These are phyloP conservation scores for Stylophora pistillata DNA, from an alignment of 64 coral and sea anemone genomes.

Conservation along the genomic window DNA sequence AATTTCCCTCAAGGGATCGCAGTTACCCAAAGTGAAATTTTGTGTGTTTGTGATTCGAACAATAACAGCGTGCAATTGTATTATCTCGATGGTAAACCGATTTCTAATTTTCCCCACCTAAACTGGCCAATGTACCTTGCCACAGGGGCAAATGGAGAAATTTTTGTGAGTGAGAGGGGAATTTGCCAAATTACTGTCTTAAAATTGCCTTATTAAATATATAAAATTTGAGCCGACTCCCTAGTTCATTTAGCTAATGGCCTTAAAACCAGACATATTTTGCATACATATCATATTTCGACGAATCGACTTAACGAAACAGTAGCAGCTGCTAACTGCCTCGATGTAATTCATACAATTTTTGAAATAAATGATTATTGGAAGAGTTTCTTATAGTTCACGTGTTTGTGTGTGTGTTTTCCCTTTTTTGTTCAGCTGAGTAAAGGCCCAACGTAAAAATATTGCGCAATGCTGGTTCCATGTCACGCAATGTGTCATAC, in stretches of 20 bases:
- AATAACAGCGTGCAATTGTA: not conserved
- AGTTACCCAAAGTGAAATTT: not conserved
- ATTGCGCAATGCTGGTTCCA: no score
- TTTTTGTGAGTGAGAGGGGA: constrained; percentile 19
- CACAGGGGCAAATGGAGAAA: not conserved
- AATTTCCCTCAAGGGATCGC: constrained; percentile 6
- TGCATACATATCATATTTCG: no score
- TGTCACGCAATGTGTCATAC: no score
- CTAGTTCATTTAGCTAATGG: not conserved
- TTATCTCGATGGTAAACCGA: constrained; percentile 9
- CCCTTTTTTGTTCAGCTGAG: no score
- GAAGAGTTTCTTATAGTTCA: no score
- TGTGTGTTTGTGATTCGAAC: constrained; percentile 26
- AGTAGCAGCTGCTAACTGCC: no score
- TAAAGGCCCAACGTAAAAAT: no score
- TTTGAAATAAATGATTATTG: no score
- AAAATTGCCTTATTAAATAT: not conserved
- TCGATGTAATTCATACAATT: no score
- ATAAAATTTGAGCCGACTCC: not conserved
- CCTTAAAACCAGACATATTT: no score
- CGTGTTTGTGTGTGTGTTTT: no score
- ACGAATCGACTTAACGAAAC: no score
- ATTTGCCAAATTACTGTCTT: constrained; percentile 5
- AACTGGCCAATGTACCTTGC: constrained; percentile 28
- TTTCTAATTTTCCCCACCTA: not conserved